Percentiles rank a stretch among this genome's conserved stretches.
Conservation (phyloP, 2,888 invertebrate genomes). For the Abscondita cerata region DNA sequence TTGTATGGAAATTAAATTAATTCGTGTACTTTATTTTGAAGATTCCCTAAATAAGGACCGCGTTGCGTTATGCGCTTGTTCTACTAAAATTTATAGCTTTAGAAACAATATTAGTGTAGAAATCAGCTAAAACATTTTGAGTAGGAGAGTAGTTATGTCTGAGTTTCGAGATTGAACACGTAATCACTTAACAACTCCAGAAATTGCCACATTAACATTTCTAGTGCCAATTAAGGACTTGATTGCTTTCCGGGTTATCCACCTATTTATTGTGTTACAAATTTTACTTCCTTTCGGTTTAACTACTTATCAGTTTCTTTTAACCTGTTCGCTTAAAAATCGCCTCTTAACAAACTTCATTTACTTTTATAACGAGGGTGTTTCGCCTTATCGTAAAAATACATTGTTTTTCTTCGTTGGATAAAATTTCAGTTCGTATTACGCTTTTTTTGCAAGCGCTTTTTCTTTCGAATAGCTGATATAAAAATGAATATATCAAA, state of each 20-base stretch:
- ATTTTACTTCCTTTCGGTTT: not conserved
- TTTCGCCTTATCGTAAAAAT: too few relatives aligned
- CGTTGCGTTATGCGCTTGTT: not conserved
- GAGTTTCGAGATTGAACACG: constrained; percentile 16
- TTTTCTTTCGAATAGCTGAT: too few relatives aligned
- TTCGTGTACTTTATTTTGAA: not conserved
- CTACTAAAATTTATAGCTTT: constrained; percentile 2
- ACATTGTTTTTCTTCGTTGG: too few relatives aligned
- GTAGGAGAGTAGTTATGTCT: constrained; percentile 10
- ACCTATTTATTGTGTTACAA: not conserved
- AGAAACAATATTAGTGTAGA: not conserved
- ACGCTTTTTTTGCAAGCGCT: too few relatives aligned
- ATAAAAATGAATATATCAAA: too few relatives aligned
- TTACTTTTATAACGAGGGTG: too few relatives aligned
- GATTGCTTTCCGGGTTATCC: constrained; percentile 11
- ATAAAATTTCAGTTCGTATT: too few relatives aligned
- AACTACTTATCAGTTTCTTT: too few relatives aligned
- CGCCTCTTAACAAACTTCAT: too few relatives aligned
- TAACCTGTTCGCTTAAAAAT: too few relatives aligned
- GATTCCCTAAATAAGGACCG: not conserved
- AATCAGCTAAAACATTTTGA: constrained; percentile 8
- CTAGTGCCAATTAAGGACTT: constrained; percentile 15
- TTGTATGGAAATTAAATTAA: not conserved
- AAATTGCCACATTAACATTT: constrained; percentile 18
- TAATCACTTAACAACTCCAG: constrained; percentile 19